Evolutionary conservation across 2,797 vertebrate genomes (phyloP), one percentile per base, ranked within the genome.

Genomic region (Epinephelus coioides): DNA sequence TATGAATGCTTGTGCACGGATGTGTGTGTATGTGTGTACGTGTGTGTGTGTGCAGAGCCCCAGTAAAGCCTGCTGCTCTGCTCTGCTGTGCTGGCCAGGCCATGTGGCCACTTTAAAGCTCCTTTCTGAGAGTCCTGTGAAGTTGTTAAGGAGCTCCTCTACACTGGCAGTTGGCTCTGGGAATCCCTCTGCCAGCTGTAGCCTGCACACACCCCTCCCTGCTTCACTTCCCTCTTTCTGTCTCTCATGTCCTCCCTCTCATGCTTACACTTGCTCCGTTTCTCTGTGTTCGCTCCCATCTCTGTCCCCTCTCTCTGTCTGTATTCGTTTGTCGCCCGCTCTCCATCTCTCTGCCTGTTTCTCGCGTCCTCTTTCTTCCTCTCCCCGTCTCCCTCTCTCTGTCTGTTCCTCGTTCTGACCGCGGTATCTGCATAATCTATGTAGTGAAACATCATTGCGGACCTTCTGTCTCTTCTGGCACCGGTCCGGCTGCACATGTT

Each of bases 51-150:
- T 67, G 90, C 81, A 89, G 91, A 93, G 89, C 91, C 91, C 88
- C 92, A 94, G 94, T 94, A 95, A 95, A 94, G 94, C 94, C 91
- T 90, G 90, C 91, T 92, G 92, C 93, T 92, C 88, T 90, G 92
- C 91, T 94, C 85, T 93, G 91, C 92, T 90, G 90, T 93, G 94
- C 91, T 94, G 95, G 92, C 94, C 93, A 94, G 92, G 94, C 95
- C 95, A 95, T 95, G 95, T 95, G 94, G 95, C 93, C 94, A 94
- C 95, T 95, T 95, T 95, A 95, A 95, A 95, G 95, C 95, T 95
- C 91, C 92, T 95, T 94, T 95, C 92, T 95, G 93, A 94, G 94
- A 92, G 92, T 94, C 93, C 94, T 95, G 95, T 95, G 94, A 95
- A 95, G 94, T 95, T 95, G 95, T 96, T 95, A 95, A 96, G 95